Evolutionary conservation across 2,888 invertebrate species (phyloP).

Genomic region (Ephialtes manifestator): DNA sequence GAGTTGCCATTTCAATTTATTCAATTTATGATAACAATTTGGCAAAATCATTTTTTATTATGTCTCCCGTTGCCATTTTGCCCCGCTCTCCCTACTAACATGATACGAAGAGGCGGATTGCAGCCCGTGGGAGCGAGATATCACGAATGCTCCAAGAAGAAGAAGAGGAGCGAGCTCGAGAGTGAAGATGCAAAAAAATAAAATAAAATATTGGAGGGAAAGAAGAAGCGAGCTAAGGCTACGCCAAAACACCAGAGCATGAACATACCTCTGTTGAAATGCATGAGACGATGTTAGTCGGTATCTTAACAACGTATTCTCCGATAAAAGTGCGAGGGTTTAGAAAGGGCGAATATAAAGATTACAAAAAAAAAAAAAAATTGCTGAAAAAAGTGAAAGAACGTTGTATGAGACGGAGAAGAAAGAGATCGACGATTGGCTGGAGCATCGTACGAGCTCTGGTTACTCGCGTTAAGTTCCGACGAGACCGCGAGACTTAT

Average conservation of each 20-base stretch:
- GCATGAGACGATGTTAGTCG: conserved; percentile 69
- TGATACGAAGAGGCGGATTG: conserved; percentile 47
- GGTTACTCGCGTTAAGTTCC: conserved; percentile 55
- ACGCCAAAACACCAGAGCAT: conserved; percentile 48
- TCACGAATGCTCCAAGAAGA: conserved; percentile 48
- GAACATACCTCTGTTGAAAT: conserved; percentile 73
- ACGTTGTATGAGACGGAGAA: conserved; percentile 51
- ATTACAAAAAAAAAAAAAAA: conserved; percentile 14
- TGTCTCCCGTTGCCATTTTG: too few relatives aligned
- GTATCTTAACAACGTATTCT: conserved; percentile 75
- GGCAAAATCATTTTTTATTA: too few relatives aligned
- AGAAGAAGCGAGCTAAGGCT: conserved; percentile 38
- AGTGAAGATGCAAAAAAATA: conserved; percentile 57
- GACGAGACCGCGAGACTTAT: conserved; percentile 56
- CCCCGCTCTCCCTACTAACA: too few relatives aligned
- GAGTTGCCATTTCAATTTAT: too few relatives aligned
- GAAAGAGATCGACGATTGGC: conserved; percentile 63
- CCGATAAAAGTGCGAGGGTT: conserved; percentile 68
- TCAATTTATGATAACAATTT: too few relatives aligned
- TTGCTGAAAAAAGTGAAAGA: conserved; percentile 29
- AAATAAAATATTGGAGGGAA: conserved; percentile 49
- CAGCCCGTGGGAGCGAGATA: conserved; percentile 56
- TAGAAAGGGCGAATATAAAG: conserved; percentile 50
- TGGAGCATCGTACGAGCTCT: conserved; percentile 52
- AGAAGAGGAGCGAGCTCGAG: conserved; percentile 30